Evolutionary conservation across 2,888 invertebrate genomes (phyloP).

Genomic region (Lamellibrachia satsuma): DNA sequence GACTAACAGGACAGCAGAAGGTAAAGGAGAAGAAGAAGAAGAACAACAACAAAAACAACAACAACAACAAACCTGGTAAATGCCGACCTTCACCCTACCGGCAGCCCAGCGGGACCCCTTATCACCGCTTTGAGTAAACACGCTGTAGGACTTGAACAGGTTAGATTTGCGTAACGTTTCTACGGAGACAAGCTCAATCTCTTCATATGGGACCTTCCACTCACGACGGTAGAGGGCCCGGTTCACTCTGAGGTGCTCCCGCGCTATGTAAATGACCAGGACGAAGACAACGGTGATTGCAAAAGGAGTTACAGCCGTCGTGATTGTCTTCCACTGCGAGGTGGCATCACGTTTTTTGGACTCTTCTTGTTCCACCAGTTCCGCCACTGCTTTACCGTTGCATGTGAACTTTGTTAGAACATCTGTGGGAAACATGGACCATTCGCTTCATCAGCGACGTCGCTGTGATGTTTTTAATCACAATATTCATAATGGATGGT

Average conservation of each 20-base stretch:
- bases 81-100: background rate
- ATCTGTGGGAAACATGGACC: background rate
- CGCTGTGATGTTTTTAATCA: too few relatives aligned
- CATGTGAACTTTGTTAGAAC: background rate
- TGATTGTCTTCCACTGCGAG: background rate
- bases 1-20: too few relatives aligned
- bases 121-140: background rate
- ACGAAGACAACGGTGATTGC: constrained; percentile 37
- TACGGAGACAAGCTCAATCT: background rate
- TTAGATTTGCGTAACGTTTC: background rate
- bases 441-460: background rate
- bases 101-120: background rate
- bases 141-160: background rate
- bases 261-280: constrained; percentile 45
- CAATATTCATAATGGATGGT: too few relatives aligned
- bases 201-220: constrained; percentile 33
- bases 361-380: background rate
- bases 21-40: too few relatives aligned
- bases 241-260: constrained; percentile 41
- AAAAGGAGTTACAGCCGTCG: constrained; percentile 37
- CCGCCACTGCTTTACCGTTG: background rate
- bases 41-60: too few relatives aligned
- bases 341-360: background rate
- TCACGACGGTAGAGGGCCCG: constrained; percentile 38
- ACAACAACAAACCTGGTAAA: background rate